These are phyloP conservation scores for Typhlichthys eigenmanni DNA, from an alignment of 2,797 vertebrate genomes.

Conservation along the genomic window DNA sequence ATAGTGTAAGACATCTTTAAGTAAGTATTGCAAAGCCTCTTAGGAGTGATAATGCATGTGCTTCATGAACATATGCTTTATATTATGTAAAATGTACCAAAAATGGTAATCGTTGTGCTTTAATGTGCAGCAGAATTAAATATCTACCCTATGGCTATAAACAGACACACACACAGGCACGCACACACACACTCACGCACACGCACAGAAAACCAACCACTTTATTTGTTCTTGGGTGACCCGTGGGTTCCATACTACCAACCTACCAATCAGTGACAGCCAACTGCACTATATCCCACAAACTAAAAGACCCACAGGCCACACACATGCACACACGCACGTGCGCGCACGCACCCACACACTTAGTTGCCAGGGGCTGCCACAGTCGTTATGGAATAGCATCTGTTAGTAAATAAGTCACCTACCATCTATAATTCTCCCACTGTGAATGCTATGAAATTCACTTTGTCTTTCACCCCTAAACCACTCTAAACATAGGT, in stretches of 20 bases:
- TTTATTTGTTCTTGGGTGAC: slow-evolving; percentile 45
- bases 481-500: too few relatives aligned
- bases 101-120: too few relatives aligned
- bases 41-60: background rate
- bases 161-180: background rate
- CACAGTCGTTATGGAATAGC: slow-evolving; percentile 53
- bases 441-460: slow-evolving; percentile 17
- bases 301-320: slow-evolving; percentile 11
- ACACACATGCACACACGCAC: slow-evolving; percentile 5
- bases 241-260: slow-evolving; percentile 22
- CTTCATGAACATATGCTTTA: slow-evolving; percentile 5
- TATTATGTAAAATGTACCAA: background rate
- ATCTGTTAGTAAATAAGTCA: slow-evolving; percentile 60
- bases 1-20: slow-evolving; percentile 11
- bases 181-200: background rate
- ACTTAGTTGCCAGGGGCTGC: slow-evolving; percentile 31
- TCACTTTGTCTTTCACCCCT: slow-evolving; percentile 8
- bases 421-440: slow-evolving; percentile 39
- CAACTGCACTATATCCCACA: slow-evolving; percentile 17
- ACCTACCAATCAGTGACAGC: slow-evolving; percentile 37
- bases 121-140: background rate
- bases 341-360: slow-evolving; percentile 4
- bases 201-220: slow-evolving; percentile 6
- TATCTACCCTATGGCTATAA: background rate
- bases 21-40: slow-evolving; percentile 8